Base-by-base conservation (phyloP, 2,888 invertebrate genomes). In the Tanypteryx hageni region DNA sequence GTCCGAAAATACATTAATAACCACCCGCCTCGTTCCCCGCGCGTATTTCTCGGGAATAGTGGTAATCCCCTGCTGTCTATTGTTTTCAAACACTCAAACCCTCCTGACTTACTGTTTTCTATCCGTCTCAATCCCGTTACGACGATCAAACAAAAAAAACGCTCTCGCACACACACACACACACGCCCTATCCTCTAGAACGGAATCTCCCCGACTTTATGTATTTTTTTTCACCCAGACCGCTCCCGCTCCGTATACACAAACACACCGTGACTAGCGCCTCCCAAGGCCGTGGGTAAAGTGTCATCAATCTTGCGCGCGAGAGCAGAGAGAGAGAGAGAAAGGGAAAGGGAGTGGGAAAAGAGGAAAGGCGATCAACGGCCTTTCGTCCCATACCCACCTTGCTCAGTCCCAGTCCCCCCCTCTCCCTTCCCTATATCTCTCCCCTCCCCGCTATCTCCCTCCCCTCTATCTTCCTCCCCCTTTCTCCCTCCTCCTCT, bases 81-180 rank as follows among this genome's bases (percentile, higher is more conserved):
- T 86, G 86, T 86, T 86, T 89, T 44, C 89, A 44, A 89, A 64
- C 64, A 64, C 89, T 64, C 89, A 31, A 64, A 44, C 89, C 64
- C 61, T 27, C 22, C 86, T 86, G 86, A 86, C 86, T 86, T 86
- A 89, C 89, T 89, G 64, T 89, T 68, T 89, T 89, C 89, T 89
- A 89, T 89, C 89, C 89, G 64, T 89, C 89, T 89, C 89, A 89
- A 89, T 89, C 89, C 89, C 89, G 89, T 89, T 89, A 89, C 86
- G 86, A 86, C 86, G 31, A 86, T 18, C 61, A 86, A 59, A 61
- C 31, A 59, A 86, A 59, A 85, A 89, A 89, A 89, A 64, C 61
- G 13, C 76, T n/a, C 22, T 27, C 76, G 22, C 27, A 27, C 76
- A 11, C 64, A 64, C 64, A 44, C 44, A 44, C 44, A 44, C 44